Percentiles rank a stretch among this genome's conserved stretches.
Evolutionary conservation across 2,113 vertebrate species (phyloP).

Genomic region (Raja brachyura): DNA sequence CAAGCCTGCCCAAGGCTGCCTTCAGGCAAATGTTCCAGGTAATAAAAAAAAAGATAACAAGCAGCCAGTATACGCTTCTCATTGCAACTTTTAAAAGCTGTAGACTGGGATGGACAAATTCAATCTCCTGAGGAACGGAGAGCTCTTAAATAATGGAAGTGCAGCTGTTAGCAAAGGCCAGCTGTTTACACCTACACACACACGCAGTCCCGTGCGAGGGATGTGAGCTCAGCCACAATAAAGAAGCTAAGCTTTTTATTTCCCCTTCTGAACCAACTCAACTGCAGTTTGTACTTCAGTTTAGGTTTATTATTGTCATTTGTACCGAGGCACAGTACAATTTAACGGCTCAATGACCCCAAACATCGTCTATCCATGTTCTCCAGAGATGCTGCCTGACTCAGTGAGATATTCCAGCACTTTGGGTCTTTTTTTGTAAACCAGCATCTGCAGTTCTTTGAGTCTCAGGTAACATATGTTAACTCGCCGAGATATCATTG

Average conservation of each 20-base stretch:
- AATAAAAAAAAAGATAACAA: background rate
- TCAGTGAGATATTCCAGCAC: too few relatives aligned
- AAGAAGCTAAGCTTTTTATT: background rate
- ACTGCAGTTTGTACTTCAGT: background rate
- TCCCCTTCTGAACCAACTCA: background rate
- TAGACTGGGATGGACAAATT: background rate
- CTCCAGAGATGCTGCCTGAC: too few relatives aligned
- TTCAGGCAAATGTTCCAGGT: background rate
- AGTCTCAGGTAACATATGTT: background rate
- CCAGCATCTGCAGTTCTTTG: too few relatives aligned
- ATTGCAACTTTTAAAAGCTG: slow-evolving; percentile 13
- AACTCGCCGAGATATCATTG: background rate
- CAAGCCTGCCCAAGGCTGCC: background rate
- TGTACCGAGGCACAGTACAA: too few relatives aligned
- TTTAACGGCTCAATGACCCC: too few relatives aligned
- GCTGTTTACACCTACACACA: slow-evolving; percentile 13
- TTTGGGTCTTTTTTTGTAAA: too few relatives aligned
- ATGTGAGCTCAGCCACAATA: background rate
- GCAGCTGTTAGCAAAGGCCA: slow-evolving; percentile 12
- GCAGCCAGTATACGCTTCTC: background rate
- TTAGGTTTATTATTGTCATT: too few relatives aligned
- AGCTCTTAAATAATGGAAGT: slow-evolving; percentile 31
- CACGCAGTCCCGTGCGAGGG: slow-evolving; percentile 13
- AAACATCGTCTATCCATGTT: too few relatives aligned
- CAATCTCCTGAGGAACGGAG: slow-evolving; percentile 1